A percentile compares a stretch with the other conserved stretches of the same genome.
Conservation (phyloP, 2,797 vertebrate species). For the Rhyacichthys aspro region DNA sequence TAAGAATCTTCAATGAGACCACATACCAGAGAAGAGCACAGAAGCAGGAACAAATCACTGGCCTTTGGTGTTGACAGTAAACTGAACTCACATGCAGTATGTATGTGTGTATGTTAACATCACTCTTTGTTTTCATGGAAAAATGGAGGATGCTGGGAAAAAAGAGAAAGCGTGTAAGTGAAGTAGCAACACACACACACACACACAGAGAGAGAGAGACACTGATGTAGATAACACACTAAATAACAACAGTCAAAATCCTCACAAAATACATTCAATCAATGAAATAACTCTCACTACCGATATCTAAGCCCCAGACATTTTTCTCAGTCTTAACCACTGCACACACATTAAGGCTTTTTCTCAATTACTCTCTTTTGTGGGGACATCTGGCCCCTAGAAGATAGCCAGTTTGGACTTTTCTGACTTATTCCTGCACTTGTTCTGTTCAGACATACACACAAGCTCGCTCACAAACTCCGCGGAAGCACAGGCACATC, state of each 20-base stretch:
- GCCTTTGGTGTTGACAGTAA: too few species aligned
- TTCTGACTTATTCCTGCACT: constrained; percentile 34
- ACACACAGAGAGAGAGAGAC: too few species aligned
- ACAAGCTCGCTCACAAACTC: constrained; percentile 22
- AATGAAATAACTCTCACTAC: constrained; percentile 14
- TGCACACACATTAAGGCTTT: constrained; percentile 8
- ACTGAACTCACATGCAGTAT: too few species aligned
- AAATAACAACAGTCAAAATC: constrained; percentile 15
- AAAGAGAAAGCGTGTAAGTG: too few species aligned
- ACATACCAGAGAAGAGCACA: too few species aligned
- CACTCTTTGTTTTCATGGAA: too few species aligned
- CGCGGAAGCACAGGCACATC: constrained; percentile 35
- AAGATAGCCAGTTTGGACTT: constrained; percentile 17
- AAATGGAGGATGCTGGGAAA: too few species aligned
- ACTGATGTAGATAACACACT: neutral
- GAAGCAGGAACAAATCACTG: too few species aligned
- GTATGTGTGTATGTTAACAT: too few species aligned
- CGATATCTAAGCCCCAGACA: constrained; percentile 14
- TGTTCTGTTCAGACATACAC: constrained; percentile 9
- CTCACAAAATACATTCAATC: constrained; percentile 4
- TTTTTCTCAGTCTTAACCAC: constrained; percentile 22
- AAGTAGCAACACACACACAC: too few species aligned
- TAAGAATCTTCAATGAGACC: too few species aligned
- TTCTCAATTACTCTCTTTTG: constrained; percentile 21
- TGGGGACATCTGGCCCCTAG: constrained; percentile 17